A percentile compares a stretch with the other conserved stretches of the same genome.
phyloP scores from a whole-genome alignment of 1,140 invertebrate genomes.

The Drosophila ogumai region DNA sequence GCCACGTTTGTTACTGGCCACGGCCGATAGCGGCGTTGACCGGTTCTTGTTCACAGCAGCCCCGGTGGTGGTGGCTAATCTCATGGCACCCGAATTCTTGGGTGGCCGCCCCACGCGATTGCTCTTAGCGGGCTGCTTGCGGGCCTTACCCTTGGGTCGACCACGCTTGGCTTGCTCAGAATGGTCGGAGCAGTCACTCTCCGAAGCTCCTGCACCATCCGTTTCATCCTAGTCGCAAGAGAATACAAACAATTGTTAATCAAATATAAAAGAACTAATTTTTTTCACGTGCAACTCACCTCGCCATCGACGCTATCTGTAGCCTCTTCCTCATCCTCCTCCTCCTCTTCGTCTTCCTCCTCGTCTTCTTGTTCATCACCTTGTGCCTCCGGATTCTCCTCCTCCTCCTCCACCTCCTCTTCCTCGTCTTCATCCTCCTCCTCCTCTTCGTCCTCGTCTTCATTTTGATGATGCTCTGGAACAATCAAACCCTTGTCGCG shows the following conservation, averaged over 20 bases:
- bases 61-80: constrained; percentile 1
- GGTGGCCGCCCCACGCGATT: constrained; percentile 1
- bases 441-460: constrained; percentile 23
- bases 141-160: constrained; percentile 10
- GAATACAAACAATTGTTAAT: neutral
- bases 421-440: constrained; percentile 1
- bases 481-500: constrained; percentile 64
- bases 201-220: constrained; percentile 7
- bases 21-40: constrained; percentile 55
- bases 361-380: neutral
- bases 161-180: constrained; percentile 14
- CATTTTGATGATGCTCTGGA: constrained; percentile 55
- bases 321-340: constrained; percentile 4
- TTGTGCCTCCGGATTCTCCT: constrained; percentile 5
- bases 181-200: constrained; percentile 24
- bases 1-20: constrained; percentile 74
- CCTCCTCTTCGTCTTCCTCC: neutral
- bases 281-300: constrained; percentile 5
- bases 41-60: constrained; percentile 26
- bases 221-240: constrained; percentile 9
- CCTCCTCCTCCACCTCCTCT: constrained; percentile 25
- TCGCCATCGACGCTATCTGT: constrained; percentile 2
- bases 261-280: too few relatives aligned
- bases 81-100: constrained; percentile 5
- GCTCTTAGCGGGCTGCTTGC: constrained; percentile 23